A percentile compares a stretch with the other conserved stretches of the same genome.
phyloP scores from a whole-genome alignment of 1,140 invertebrate genomes.

The Ceratina japonica region DNA sequence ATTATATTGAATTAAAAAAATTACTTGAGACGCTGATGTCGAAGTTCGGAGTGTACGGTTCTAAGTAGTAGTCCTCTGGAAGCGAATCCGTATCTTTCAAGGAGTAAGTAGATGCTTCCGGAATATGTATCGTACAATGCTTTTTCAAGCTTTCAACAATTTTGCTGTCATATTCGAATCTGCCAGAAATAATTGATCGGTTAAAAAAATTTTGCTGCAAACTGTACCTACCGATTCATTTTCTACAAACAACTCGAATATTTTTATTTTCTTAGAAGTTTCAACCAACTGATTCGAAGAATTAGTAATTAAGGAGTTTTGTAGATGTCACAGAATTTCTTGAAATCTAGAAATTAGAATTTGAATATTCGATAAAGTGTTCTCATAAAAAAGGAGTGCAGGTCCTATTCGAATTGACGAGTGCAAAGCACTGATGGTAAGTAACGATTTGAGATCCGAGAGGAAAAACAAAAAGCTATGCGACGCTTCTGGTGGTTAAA shows the following conservation, averaged over 20 bases:
- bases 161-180: slow-evolving; percentile 60
- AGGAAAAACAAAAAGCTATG: background rate
- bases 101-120: slow-evolving; percentile 24
- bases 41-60: slow-evolving; percentile 44
- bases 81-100: slow-evolving; percentile 53
- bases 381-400: background rate
- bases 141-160: slow-evolving; percentile 60
- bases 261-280: too few species aligned
- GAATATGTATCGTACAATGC: slow-evolving; percentile 62
- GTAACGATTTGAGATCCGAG: background rate
- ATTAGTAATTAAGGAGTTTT: too few species aligned
- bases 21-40: slow-evolving; percentile 27
- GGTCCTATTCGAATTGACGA: slow-evolving; percentile 2
- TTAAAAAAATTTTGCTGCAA: background rate
- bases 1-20: background rate
- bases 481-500: background rate
- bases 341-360: background rate
- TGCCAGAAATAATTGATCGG: slow-evolving; percentile 39
- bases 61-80: slow-evolving; percentile 65
- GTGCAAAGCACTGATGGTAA: background rate
- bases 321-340: background rate
- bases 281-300: too few species aligned
- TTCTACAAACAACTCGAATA: too few species aligned
- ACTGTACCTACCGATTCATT: too few species aligned
- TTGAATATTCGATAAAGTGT: background rate